These are phyloP conservation scores for Morinoia aosen DNA, from an alignment of 2,888 invertebrate genomes.

Conservation along the genomic window DNA sequence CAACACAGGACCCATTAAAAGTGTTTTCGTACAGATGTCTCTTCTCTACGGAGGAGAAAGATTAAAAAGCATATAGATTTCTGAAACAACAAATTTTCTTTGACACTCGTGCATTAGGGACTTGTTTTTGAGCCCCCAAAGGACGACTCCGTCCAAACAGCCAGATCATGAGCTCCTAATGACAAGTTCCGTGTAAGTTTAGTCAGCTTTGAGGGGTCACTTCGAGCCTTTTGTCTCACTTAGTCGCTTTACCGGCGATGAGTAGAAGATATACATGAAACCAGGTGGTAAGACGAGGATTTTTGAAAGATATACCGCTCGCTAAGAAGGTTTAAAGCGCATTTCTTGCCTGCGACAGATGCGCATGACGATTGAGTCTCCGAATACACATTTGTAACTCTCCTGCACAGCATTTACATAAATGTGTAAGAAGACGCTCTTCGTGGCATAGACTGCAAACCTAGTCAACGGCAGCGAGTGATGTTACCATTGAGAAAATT, in stretches of 20 bases:
- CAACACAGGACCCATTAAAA: neutral
- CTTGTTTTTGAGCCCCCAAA: neutral
- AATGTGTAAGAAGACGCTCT: neutral
- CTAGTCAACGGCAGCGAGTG: neutral
- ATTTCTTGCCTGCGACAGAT: neutral
- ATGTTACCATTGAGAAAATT: neutral
- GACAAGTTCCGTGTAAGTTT: slow-evolving; percentile 46
- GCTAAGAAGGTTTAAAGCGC: neutral
- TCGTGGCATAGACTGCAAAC: neutral
- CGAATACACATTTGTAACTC: neutral
- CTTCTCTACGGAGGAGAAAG: neutral
- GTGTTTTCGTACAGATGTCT: neutral
- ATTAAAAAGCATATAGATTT: neutral
- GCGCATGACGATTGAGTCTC: neutral
- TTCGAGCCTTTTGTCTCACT: slow-evolving; percentile 25
- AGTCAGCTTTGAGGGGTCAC: slow-evolving; percentile 25
- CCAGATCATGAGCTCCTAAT: slow-evolving; percentile 22
- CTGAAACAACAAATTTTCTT: neutral
- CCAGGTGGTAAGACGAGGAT: neutral
- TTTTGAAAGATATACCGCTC: neutral
- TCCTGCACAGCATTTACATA: neutral
- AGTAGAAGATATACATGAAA: neutral
- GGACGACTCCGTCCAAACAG: slow-evolving; percentile 14
- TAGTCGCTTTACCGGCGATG: neutral
- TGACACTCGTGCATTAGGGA: neutral